Evolutionary conservation across 1,140 invertebrate genomes (phyloP), one percentile per base, ranked within the genome.

Genomic region (Drepana arcuata): DNA sequence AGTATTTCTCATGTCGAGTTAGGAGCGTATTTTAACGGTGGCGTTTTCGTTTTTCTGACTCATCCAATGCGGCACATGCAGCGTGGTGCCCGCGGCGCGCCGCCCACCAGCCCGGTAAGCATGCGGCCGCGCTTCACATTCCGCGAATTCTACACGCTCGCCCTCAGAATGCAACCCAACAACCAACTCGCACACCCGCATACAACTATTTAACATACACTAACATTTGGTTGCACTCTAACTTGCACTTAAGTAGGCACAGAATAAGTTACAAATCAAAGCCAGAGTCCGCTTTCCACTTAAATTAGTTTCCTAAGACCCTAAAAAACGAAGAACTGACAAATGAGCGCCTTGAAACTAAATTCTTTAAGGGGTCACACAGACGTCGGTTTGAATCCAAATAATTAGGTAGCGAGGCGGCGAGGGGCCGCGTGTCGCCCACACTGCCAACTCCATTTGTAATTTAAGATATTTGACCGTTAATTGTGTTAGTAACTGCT

Each of bases 151-250:
- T 64, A 78, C 72, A 66, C 70, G 61, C 48, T 63, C 46, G 56
- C 64, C 70, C 71, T 65, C 74, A 77, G 72, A 77, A 79, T 78
- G 70, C 65, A 75, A 34, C 49, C 56, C 56, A 64, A 60, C 55
- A 58, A 74, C 69, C 60, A 54, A 69, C 50, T 49, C 47, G 46
- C 39, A 49, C 55, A 66, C 67, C n/a, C 18, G 18, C 4, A 21
- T 21, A 68, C 58, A 71, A 68, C 64, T 73, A 63, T 56, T 72
- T 73, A 64, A 49, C 63, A 72, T 77, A 78, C 63, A 64, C 72
- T 48, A 27, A 48, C 54, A 52, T 42, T 52, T 40, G 48, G 55
- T 57, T 58, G 50, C 59, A 60, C 42, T 55, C 31, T 41, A 21
- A 9, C 9, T 4, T 21, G 18, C 4, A 21, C 18, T 5, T 21